Conservation (phyloP, 2,113 vertebrate species). For the Microcebus murinus region DNA sequence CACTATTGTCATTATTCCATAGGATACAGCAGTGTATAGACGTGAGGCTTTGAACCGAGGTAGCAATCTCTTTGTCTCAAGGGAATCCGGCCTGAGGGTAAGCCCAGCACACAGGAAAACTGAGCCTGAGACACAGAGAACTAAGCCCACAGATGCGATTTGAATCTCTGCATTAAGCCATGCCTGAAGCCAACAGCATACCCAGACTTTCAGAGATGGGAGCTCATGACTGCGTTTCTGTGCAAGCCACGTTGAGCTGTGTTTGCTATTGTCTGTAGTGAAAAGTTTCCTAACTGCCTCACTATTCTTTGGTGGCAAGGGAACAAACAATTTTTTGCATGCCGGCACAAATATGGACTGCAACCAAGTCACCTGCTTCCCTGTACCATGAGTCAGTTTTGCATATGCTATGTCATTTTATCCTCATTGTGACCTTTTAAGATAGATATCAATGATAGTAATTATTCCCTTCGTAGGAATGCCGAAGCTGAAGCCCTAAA, state of each 20-base stretch:
- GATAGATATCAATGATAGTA: background rate
- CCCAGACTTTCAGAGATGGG: background rate
- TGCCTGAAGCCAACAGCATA: background rate
- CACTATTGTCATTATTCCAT: background rate
- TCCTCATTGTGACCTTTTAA: background rate
- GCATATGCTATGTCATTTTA: background rate
- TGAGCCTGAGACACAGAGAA: background rate
- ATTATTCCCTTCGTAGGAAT: background rate
- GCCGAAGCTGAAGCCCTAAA: background rate
- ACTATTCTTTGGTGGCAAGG: background rate
- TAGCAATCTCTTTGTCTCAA: background rate
- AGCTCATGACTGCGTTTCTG: background rate
- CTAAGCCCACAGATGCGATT: background rate
- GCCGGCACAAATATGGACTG: background rate
- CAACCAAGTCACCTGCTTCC: background rate
- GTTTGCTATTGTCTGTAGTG: background rate
- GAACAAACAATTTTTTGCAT: background rate
- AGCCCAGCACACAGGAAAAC: background rate
- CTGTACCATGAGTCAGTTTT: background rate
- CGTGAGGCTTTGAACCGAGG: background rate
- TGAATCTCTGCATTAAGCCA: background rate
- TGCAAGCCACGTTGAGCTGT: background rate
- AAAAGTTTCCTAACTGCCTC: background rate
- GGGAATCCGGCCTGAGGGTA: background rate
- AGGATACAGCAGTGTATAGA: accelerated